phyloP scores from a whole-genome alignment of 2,113 vertebrate genomes.

The Cairina moschata region DNA sequence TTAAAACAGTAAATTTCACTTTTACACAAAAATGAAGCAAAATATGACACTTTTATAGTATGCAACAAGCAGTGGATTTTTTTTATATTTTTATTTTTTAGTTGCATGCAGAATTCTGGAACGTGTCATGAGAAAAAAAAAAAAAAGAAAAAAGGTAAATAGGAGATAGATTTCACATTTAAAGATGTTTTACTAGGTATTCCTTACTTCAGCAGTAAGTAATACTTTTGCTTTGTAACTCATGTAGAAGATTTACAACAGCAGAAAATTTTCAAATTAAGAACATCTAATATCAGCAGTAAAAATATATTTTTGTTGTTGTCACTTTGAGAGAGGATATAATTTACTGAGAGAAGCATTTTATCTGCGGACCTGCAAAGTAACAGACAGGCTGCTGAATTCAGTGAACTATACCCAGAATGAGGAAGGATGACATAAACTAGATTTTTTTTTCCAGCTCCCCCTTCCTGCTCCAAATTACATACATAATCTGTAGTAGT shows the following conservation, averaged over 20 bases:
- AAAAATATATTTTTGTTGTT: not conserved
- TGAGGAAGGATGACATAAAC: not conserved
- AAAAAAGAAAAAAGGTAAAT: not conserved
- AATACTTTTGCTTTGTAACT: not conserved
- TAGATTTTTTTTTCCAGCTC: not conserved
- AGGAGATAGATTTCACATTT: not conserved
- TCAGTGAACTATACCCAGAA: not conserved
- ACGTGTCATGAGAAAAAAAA: not conserved
- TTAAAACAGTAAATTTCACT: not conserved
- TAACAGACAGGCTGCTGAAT: not conserved
- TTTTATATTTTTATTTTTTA: not conserved
- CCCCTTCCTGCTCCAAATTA: not conserved
- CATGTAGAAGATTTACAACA: not conserved
- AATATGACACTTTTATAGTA: not conserved
- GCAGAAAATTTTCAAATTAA: slow-evolving; percentile 8
- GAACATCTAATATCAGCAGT: not conserved
- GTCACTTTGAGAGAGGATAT: not conserved
- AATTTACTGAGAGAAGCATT: not conserved
- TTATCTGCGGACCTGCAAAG: not conserved
- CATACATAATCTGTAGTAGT: not conserved
- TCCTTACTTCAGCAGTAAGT: not conserved
- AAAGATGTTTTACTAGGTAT: not conserved
- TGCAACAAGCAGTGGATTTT: not conserved
- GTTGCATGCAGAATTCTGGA: not conserved
- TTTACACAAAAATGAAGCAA: not conserved